Evolutionary conservation across 2,797 vertebrate species (phyloP).

Genomic region (Hafferia zeledoni): DNA sequence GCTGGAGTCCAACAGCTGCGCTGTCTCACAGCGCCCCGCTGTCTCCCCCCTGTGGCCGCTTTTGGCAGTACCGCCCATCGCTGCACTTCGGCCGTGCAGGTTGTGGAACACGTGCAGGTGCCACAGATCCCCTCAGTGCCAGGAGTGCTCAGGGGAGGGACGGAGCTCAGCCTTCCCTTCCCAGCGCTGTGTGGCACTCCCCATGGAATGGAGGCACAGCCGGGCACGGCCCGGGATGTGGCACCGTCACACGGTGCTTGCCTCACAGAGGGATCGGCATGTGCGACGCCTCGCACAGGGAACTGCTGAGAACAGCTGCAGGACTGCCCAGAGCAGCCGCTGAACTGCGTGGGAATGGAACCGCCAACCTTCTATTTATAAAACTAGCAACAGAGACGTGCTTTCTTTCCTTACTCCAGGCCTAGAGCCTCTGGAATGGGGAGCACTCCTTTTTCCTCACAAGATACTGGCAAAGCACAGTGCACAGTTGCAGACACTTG

Average conservation of each 20-base stretch:
- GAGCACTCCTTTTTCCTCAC: neutral
- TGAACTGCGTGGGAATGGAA: neutral
- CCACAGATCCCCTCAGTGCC: too few species aligned
- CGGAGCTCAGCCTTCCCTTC: neutral
- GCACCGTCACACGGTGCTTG: neutral
- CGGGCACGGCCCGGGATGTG: accelerated
- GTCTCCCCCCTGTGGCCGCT: too few species aligned
- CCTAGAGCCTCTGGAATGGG: neutral
- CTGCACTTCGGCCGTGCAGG: too few species aligned
- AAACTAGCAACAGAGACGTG: neutral
- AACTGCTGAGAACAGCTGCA: neutral
- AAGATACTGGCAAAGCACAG: neutral
- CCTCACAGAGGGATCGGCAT: neutral
- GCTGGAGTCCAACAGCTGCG: neutral
- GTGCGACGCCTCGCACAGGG: accelerated
- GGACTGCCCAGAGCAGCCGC: neutral
- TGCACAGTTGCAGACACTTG: accelerated
- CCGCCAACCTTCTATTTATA: neutral
- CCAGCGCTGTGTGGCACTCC: neutral
- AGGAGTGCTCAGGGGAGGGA: too few species aligned
- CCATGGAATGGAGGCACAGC: neutral
- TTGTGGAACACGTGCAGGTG: too few species aligned
- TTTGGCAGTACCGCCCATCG: too few species aligned
- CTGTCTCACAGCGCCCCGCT: neutral
- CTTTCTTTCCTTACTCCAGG: neutral